phyloP scores from a whole-genome alignment of 1,140 invertebrate species.

The Laodelphax striatellus region DNA sequence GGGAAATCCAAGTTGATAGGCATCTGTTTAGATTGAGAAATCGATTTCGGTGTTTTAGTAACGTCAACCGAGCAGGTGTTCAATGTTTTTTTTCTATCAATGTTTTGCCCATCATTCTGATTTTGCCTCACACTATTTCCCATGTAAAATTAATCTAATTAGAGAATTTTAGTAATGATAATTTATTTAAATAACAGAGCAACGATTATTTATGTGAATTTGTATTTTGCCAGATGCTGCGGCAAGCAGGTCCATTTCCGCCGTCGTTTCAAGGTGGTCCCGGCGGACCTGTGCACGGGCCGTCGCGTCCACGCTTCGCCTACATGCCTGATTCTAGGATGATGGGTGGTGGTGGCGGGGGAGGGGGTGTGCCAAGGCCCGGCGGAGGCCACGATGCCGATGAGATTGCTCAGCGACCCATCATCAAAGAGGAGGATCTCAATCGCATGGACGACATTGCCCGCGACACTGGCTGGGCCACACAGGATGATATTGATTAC shows the following conservation, averaged over 20 bases:
- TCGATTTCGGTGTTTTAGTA: too few relatives aligned
- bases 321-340: slow-evolving; percentile 29
- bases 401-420: slow-evolving; percentile 51
- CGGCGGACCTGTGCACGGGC: slow-evolving; percentile 10
- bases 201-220: too few relatives aligned
- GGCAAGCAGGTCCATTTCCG: slow-evolving; percentile 27
- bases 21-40: too few relatives aligned
- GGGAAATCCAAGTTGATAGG: too few relatives aligned
- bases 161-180: too few relatives aligned
- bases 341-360: neutral
- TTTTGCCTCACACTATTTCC: too few relatives aligned
- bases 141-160: too few relatives aligned
- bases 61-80: too few relatives aligned
- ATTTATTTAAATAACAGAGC: too few relatives aligned
- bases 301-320: slow-evolving; percentile 29
- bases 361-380: neutral
- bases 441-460: slow-evolving; percentile 84
- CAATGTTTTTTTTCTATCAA: too few relatives aligned
- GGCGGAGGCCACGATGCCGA: slow-evolving; percentile 28
- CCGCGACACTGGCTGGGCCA: slow-evolving; percentile 80
- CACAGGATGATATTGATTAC: slow-evolving; percentile 87
- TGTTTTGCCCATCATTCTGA: too few relatives aligned
- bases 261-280: slow-evolving; percentile 25
- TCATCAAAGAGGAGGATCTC: slow-evolving; percentile 85
- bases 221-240: slow-evolving; percentile 19